Base-by-base conservation (phyloP, 2,888 invertebrate genomes). In the Phragmatobia fuliginosa region DNA sequence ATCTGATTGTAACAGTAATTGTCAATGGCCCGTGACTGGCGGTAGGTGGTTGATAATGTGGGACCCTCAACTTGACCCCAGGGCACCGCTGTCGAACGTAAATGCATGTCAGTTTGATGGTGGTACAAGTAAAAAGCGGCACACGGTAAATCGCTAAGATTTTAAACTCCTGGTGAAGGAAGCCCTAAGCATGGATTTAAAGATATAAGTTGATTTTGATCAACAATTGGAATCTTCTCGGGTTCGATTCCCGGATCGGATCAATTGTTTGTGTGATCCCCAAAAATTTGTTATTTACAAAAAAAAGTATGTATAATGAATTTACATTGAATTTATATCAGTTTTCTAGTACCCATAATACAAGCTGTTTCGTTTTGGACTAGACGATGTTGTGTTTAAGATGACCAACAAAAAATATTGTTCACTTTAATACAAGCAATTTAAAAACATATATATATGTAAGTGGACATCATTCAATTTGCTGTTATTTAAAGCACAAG, bases 1-100 rank as follows among this genome's bases (percentile, higher is more conserved):
- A 68, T 62, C 60, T 68, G 74, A 80, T 77, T 73, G 73, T 75
- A 45, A 11, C 62, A 72, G 62, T 68, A 68, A 66, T 71, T 72
- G 72, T 75, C 59, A 66, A 68, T 61, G 65, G 66, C 14, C 66
- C 45, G 66, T 68, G 70, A 62, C 73, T 38, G 74, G 69, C 80
- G 28, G 71, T 77, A 69, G 81, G 82, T 76, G 84, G 80, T 80
- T 81, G 61, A 64, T 68, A 67, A 73, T 76, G 78, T 80, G 79
- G 69, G 82, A 85, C 85, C 83, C 75, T 80, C 83, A 82, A 84
- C 83, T 83, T 85, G 85, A 82, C 80, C 84, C 73, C 72, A 83
- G 83, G 85, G 81, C 81, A 78, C 52, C 73, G 70, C 71, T 75
- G 75, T 79, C 71, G 80, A 75, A 72, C 70, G 70, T 52, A 67